phyloP scores from a whole-genome alignment of 2,113 vertebrate species.

The Megaceryle torquata region DNA sequence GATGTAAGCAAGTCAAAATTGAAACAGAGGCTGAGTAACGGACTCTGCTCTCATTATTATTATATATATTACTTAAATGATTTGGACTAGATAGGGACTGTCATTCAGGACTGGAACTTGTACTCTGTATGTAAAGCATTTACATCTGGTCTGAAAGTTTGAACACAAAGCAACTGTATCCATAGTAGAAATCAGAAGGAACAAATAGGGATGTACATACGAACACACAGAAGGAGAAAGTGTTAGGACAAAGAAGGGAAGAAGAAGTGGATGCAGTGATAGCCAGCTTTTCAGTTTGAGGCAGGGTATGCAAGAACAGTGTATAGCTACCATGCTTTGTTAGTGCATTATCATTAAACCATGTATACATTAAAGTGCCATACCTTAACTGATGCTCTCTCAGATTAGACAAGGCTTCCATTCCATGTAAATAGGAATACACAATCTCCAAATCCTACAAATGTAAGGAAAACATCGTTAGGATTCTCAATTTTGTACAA shows the following conservation, averaged over 20 bases:
- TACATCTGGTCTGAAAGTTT: not conserved
- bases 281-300: not conserved
- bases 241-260: not conserved
- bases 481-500: not conserved
- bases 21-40: not conserved
- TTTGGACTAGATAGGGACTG: not conserved
- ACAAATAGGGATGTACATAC: not conserved
- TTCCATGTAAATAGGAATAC: conserved; percentile 96
- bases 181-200: not conserved
- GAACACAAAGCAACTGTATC: not conserved
- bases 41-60: not conserved
- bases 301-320: not conserved
- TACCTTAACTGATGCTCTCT: conserved; percentile 96
- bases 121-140: not conserved
- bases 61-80: not conserved
- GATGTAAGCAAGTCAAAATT: not conserved
- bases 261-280: not conserved
- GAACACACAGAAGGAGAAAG: not conserved
- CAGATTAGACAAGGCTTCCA: conserved; percentile 97
- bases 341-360: not conserved
- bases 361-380: not conserved
- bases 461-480: conserved; percentile 43
- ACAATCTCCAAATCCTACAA: conserved; percentile 96
- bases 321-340: not conserved
- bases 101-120: not conserved